Conservation (phyloP, 2,888 invertebrate species). For the Xylota segnis region DNA sequence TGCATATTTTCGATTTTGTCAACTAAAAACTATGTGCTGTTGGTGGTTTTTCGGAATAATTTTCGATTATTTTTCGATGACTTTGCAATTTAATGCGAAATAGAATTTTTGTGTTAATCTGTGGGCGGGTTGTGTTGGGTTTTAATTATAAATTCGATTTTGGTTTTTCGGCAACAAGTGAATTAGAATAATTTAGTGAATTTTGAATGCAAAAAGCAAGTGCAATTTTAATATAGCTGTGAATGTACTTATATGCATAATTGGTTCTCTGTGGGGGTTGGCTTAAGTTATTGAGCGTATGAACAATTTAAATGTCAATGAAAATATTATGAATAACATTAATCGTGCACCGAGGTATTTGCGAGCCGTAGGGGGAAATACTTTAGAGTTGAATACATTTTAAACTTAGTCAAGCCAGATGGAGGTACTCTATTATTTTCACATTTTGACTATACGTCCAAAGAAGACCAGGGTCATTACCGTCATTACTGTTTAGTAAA, state of each 20-base stretch:
- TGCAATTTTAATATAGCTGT: conserved; percentile 16
- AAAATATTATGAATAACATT: no score
- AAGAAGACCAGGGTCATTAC: no score
- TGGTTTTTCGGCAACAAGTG: conserved; percentile 57
- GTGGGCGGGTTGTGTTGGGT: conserved; percentile 20
- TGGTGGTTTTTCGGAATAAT: conserved; percentile 17
- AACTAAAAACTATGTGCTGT: conserved; percentile 15
- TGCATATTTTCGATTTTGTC: conserved; percentile 33
- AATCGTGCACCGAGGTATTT: no score
- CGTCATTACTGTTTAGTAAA: no score
- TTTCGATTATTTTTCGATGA: conserved; percentile 59
- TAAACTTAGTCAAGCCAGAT: no score
- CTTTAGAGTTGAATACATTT: no score
- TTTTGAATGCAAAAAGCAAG: not conserved
- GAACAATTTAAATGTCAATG: no score
- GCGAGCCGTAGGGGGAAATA: no score
- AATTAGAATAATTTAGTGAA: conserved; percentile 60
- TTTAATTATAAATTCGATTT: conserved; percentile 60
- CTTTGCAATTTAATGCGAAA: conserved; percentile 52
- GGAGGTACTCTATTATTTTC: no score
- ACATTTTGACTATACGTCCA: no score
- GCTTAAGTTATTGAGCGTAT: not conserved
- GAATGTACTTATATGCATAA: conserved; percentile 34
- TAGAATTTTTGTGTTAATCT: not conserved
- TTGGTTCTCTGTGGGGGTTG: conserved; percentile 22